Evolutionary conservation across 2,113 vertebrate genomes (phyloP), one percentile per base, ranked within the genome.

Genomic region (Paracanthobrama guichenoti): DNA sequence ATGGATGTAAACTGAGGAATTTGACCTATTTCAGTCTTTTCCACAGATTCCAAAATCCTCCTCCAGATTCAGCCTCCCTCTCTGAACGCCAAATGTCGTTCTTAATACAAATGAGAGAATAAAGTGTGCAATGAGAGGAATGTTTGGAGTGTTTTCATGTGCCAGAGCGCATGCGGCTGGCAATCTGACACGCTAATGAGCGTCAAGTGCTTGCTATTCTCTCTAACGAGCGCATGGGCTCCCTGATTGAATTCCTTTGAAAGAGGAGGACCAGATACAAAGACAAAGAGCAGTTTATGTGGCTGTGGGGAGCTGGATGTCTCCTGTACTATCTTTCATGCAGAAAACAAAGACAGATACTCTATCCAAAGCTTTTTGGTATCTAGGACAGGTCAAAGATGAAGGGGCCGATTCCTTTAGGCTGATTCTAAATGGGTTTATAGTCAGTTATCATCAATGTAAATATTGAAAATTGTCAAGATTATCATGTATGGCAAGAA

Each of bases 181-280:
- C 42, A 44, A 48, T 46, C 77, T 46, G 81, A 76, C 57, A 85
- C 66, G 6, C 82, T 85, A 88, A 86, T 79, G 82, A 88, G 69
- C 67, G 16, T 86, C 82, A 84, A 86, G 72, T 73, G 62, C 59
- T 83, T 6, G 46, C 59, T 66, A 46, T 86, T 82, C 60, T 86
- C 50, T 53, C 69, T 84, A 87, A 86, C 42, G n/a, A 80, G 78
- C 26, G 24, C 79, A 82, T 84, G 84, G 66, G 57, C 80, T 82
- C 39, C n/a, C n/a, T 83, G 81, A 87, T 74, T 87, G 48, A 84
- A 84, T 87, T 83, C 60, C 42, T 10, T 24, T 66, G 28, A 81
- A 60, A 71, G 73, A 44, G 42, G 13, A 62, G 28, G 35, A 39
- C 24, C 24, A 62, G 26, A 42, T 42, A 53, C 39, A 64, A 44